Conservation (phyloP, 2,113 vertebrate species). For the Phalacrocorax carbo region DNA sequence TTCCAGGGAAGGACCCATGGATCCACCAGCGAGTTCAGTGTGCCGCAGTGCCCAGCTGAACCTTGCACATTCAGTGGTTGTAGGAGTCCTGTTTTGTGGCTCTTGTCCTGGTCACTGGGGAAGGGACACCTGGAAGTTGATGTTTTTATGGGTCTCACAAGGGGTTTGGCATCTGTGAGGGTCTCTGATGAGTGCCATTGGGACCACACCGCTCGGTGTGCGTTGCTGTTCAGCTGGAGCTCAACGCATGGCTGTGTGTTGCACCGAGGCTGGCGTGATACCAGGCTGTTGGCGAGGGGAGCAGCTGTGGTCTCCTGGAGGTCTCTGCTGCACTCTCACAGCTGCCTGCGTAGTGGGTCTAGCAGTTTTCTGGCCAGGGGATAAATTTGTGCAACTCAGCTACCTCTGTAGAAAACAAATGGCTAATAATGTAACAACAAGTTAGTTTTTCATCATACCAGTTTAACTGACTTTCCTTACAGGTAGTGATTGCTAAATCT, state of each 20-base stretch:
- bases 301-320: neutral
- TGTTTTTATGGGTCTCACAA: neutral
- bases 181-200: neutral
- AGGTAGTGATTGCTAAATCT: neutral
- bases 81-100: neutral
- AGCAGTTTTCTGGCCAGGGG: neutral
- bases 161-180: neutral
- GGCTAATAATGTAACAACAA: neutral
- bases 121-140: neutral
- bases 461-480: neutral
- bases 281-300: neutral
- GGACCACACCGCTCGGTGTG: fast-evolving
- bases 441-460: neutral
- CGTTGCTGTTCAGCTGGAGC: neutral
- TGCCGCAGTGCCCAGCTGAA: neutral
- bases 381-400: neutral
- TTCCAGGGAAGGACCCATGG: neutral
- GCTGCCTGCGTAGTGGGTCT: neutral
- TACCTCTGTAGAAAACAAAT: neutral
- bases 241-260: neutral
- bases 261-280: neutral
- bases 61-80: neutral
- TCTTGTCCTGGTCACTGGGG: neutral
- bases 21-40: neutral
- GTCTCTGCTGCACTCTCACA: neutral